A percentile compares a stretch with the other conserved stretches of the same genome.
phyloP scores from a whole-genome alignment of 2,113 vertebrate species.

The Albula goreensis region DNA sequence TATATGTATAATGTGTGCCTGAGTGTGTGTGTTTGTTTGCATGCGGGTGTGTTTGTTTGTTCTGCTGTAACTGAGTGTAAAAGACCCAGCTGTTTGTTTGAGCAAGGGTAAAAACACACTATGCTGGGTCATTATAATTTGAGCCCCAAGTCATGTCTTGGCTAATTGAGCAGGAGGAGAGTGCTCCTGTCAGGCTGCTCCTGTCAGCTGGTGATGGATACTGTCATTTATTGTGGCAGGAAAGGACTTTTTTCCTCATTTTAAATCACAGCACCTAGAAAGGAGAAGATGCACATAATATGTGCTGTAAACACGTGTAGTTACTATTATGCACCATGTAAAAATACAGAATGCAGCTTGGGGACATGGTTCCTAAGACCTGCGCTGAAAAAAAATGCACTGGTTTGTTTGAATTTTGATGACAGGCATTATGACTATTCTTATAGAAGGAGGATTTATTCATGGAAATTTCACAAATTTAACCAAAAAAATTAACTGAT shows the following conservation, averaged over 20 bases:
- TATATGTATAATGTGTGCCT: neutral
- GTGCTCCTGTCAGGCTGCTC: neutral
- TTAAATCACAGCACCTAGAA: neutral
- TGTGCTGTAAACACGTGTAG: neutral
- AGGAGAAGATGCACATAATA: neutral
- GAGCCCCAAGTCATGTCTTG: slow-evolving; percentile 2
- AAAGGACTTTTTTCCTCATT: neutral
- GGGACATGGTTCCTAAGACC: neutral
- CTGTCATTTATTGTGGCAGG: neutral
- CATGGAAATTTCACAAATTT: neutral
- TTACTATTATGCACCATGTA: neutral
- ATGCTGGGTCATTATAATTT: slow-evolving; percentile 1
- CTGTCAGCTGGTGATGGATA: neutral
- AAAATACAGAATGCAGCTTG: neutral
- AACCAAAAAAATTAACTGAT: neutral
- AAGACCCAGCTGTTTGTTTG: slow-evolving; percentile 12
- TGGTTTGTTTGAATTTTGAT: neutral
- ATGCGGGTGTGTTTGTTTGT: neutral
- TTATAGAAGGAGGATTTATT: neutral
- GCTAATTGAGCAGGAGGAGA: slow-evolving; percentile 10
- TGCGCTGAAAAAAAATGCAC: neutral
- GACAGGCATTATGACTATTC: neutral
- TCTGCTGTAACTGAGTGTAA: neutral
- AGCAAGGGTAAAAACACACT: neutral
- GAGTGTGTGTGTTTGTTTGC: neutral